Evolutionary conservation across 1,140 invertebrate species (phyloP), one percentile per base, ranked within the genome.

Genomic region (Phymorhynchus buccinoides): DNA sequence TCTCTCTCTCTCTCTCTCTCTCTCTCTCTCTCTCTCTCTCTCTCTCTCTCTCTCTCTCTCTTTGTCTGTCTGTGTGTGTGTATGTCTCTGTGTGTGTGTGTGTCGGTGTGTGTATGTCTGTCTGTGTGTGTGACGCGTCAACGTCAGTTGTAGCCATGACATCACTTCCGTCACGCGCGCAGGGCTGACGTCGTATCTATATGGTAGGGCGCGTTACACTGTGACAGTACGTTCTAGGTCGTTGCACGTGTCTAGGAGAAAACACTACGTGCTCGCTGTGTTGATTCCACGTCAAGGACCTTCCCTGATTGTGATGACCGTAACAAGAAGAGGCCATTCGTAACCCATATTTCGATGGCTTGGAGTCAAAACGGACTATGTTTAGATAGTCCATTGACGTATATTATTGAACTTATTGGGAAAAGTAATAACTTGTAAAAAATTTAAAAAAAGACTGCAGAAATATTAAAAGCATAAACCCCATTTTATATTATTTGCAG

Each of bases 131-230:
- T 41, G 35, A 75, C 35, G 27, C 37, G 73, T 75, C 73, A 75
- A 35, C 73, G 73, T 75, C 73, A 75, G 35, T 27, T 75, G 73
- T 41, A 27, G 37, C 35, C 35, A 37, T 75, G 73, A 75, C 73
- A 37, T 75, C 73, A 37, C 35, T 27, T 27, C 56, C 56, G 56
- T 62, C 56, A 0, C 22, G 56, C 56, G 56, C 44, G 44, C 44
- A 18, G 18, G 56, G 56, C 56, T 62, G 56, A 27, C 56, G 56
- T 27, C n/a, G n/a, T n/a, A n/a, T n/a, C n/a, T n/a, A n/a, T n/a
- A n/a, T n/a, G n/a, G 56, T 16, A 62, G 18, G 56, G 12, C 7
- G 22, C 12, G 56, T 62, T 62, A 22, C 22, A 62, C 18, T 62
- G 56, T 62, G 56, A 62, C 56, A n/a, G 56, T 62, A 2, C 56